Base-by-base conservation (phyloP, 2,888 invertebrate genomes). In the Pandemis heparana region DNA sequence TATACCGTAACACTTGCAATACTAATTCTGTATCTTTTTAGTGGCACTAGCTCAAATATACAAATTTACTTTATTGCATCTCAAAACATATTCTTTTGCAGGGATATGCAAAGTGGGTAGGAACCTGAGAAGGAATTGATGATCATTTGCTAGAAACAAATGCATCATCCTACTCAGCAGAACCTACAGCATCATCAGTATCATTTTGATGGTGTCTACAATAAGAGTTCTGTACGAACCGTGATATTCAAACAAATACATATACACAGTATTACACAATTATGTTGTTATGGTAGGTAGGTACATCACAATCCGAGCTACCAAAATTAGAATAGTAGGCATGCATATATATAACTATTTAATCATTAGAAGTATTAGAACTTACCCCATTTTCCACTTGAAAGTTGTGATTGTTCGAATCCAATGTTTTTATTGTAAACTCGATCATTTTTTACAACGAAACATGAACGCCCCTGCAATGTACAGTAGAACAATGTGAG, bases 341-440 rank as follows among this genome's bases (percentile, higher is more conserved):
- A 67, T 63, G 63, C 41, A 65, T 61, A 65, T 64, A 64, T 61
- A 74, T 53, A 70, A 60, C 43, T 16, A 51, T 65, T 60, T 46
- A 59, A 69, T 73, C 68, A 73, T 64, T 68, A 69, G 69, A 75
- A 95, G 97, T 97, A 73, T 64, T 68, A 69, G 69, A 75, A 95
- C 97, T 97, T 95, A 98, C 98, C 94, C 97, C 97, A 95, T 98
- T 97, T 76, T 97, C 97, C 73, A 98, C 96, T 68, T 95, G 95
- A 89, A 98, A 98, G 63, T 95, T 94, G 89, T 98, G 97, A 94
- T 98, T 97, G 87, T 96, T 96, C 51, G 98, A 97, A 95, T 98
- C 98, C 86, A 98, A 95, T 76, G 98, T 98, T 93, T 98, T 98
- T 81, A 98, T 97, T 80, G 97, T 98, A 82, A 98, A 95, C 82